Evolutionary conservation across 2,113 vertebrate genomes (phyloP).

Genomic region (Leiothrix lutea): DNA sequence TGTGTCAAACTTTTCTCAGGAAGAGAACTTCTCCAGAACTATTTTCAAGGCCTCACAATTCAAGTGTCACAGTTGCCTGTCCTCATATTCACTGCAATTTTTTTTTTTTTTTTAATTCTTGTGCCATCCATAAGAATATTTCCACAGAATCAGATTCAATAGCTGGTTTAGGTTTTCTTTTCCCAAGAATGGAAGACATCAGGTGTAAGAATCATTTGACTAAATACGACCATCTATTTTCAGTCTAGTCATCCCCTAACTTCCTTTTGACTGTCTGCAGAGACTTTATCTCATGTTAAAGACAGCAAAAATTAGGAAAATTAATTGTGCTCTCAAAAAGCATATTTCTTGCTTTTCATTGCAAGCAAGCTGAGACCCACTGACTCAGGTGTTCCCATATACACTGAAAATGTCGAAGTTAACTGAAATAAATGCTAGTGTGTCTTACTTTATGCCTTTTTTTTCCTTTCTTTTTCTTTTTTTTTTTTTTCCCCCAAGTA

Average conservation of each 20-base stretch:
- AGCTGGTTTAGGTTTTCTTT: not conserved
- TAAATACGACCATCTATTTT: not conserved
- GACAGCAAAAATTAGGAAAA: not conserved
- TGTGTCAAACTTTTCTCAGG: not conserved
- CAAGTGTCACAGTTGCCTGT: not conserved
- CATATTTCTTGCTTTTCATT: not conserved
- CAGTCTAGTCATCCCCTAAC: not conserved
- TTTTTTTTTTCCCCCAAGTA: not conserved
- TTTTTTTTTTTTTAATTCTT: not conserved
- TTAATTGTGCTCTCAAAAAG: not conserved
- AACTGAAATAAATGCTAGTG: not conserved
- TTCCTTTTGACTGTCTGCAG: not conserved
- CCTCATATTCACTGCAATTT: not conserved
- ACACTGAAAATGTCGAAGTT: not conserved
- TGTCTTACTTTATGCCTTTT: accelerated
- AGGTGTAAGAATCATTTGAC: not conserved
- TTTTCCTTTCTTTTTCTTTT: too few species aligned
- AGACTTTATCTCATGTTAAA: not conserved
- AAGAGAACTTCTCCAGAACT: not conserved
- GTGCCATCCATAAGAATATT: not conserved
- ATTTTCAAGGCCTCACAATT: not conserved
- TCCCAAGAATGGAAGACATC: not conserved
- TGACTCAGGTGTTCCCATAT: not conserved
- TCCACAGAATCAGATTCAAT: not conserved
- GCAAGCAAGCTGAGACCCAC: not conserved